Base-by-base conservation (phyloP, 2,797 vertebrate species). In the Hapalemur alaotrensis region DNA sequence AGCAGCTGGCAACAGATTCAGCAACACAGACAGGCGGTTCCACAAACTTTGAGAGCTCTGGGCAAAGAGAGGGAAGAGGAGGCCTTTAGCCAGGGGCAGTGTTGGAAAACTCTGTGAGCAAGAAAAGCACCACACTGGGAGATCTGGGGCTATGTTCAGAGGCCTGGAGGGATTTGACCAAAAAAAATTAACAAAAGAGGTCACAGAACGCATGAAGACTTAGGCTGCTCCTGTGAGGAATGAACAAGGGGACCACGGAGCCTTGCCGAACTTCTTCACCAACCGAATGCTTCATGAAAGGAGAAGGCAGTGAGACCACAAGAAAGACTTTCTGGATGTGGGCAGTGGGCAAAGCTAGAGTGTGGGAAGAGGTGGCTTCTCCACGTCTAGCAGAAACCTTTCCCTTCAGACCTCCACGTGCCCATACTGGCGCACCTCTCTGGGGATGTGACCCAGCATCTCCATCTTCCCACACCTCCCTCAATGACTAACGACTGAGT, bases 1-100 rank as follows among this genome's bases (percentile, higher is more conserved):
- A 87, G 99, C 99, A 63, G 99, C 99, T 84, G 99, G 99, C 83
- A 99, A 98, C 46, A 99, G 99, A 98, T 99, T 99, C 92, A 99
- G 98, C 98, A 99, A 99, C 97, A 99, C 99, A 9, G 99, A 99
- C 93, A 99, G 98, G 89, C 99, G 98, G 98, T 99, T 99, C 99
- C 99, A 99, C 97, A 99, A 98, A 98, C 99, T 99, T 87, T 99
- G 99, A 92, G 99, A 99, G 98, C 99, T 99, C 99, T 99, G 98
- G 79, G 82, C 38, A 83, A 20, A 91, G n/a, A 38, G 65, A 57
- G 17, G 43, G 50, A 17, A 65, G 41, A 35, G 12, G 22, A n/a
- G 30, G 35, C 32, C 72, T 73, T 94, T 28, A 95, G 95, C 3
- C 7, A 50, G 41, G 52, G 48, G 41, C 35, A 79, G 50, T 38